Percentiles rank a stretch among this genome's conserved stretches.
phyloP scores from a whole-genome alignment of 2,113 vertebrate species.

The Corynorhinus townsendii region DNA sequence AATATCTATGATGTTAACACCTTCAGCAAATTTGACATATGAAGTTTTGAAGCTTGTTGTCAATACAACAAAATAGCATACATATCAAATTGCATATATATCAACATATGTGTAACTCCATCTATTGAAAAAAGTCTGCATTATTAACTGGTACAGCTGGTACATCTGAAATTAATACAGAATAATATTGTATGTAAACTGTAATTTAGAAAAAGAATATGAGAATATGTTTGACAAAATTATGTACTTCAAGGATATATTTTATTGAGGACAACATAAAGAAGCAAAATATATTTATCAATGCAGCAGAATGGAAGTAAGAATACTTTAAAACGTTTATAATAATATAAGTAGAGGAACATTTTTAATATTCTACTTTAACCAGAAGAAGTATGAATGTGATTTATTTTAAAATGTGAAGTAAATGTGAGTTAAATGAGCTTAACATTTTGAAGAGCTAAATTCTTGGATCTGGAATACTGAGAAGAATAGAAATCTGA shows the following conservation, averaged over 20 bases:
- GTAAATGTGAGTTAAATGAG: slow-evolving; percentile 36
- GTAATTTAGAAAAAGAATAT: background rate
- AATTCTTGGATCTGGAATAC: slow-evolving; percentile 1
- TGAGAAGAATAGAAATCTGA: slow-evolving; percentile 15
- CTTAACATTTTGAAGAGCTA: slow-evolving; percentile 50
- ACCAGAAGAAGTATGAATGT: slow-evolving; percentile 15
- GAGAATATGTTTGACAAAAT: background rate
- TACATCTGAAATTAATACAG: background rate
- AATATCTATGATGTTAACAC: no score
- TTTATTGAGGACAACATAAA: background rate
- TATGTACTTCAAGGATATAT: background rate
- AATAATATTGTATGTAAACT: background rate
- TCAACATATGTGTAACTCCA: no score
- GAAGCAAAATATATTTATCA: background rate
- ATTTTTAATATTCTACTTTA: slow-evolving; percentile 2
- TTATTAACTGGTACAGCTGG: no score
- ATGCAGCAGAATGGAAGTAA: background rate
- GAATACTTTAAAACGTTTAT: background rate
- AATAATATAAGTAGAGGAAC: background rate
- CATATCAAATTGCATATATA: no score
- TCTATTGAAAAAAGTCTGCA: no score
- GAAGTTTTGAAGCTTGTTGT: no score
- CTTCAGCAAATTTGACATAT: no score
- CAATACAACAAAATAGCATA: no score
- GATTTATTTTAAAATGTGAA: slow-evolving; percentile 43